Conservation (phyloP, 1,140 invertebrate species). For the Agrypnia vestita region DNA sequence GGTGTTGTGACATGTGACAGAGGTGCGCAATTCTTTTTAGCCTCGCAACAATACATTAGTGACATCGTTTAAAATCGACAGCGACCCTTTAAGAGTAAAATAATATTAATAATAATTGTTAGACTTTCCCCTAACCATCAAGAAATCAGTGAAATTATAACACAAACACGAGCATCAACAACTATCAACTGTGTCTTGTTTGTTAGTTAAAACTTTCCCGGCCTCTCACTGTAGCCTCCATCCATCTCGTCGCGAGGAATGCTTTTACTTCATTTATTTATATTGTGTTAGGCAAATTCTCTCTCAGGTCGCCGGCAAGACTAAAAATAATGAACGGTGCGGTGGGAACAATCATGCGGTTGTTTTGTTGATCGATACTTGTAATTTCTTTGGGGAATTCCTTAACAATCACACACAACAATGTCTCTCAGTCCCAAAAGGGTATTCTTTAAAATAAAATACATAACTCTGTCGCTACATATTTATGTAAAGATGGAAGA, state of each 20-base stretch:
- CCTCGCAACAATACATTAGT: too few species aligned
- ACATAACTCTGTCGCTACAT: too few species aligned
- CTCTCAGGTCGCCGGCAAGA: not conserved
- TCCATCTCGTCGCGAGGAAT: constrained; percentile 1
- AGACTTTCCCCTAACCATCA: not conserved
- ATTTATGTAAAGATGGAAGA: too few species aligned
- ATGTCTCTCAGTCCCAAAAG: too few species aligned
- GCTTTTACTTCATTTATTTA: constrained; percentile 5
- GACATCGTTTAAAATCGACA: too few species aligned
- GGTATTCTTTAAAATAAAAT: too few species aligned
- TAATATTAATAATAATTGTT: constrained; percentile 14
- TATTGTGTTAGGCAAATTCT: not conserved
- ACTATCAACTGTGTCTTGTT: constrained; percentile 37
- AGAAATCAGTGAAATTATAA: constrained; percentile 49
- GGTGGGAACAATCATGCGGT: too few species aligned
- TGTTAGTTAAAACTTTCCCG: constrained; percentile 35
- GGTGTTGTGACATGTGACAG: too few species aligned
- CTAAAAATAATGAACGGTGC: not conserved
- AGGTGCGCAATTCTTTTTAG: too few species aligned
- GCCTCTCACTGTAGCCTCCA: not conserved
- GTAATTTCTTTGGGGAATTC: too few species aligned
- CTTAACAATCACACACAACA: too few species aligned
- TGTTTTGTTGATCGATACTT: too few species aligned
- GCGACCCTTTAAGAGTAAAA: not conserved
- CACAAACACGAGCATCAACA: constrained; percentile 31